Conservation (phyloP, 2,888 invertebrate genomes). For the Callimorpha dominula region DNA sequence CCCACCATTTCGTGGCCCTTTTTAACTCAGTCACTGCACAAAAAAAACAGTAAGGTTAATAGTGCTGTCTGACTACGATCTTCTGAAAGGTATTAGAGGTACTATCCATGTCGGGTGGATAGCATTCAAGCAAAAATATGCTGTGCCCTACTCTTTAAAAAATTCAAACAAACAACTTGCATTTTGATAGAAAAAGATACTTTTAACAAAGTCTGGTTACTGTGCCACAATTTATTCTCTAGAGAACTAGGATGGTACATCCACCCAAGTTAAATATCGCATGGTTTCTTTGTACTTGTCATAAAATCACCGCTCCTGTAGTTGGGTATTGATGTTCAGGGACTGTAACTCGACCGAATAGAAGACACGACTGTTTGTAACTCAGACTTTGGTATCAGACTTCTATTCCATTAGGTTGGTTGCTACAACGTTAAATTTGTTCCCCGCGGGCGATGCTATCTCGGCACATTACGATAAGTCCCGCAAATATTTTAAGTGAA, state of each 20-base stretch:
- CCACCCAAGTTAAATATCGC: background rate
- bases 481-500: slow-evolving; percentile 28
- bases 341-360: slow-evolving; percentile 2
- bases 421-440: slow-evolving; percentile 18
- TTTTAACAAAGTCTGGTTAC: background rate
- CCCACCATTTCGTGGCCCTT: too few relatives aligned
- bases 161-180: background rate
- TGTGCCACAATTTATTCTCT: background rate
- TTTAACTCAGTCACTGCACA: too few relatives aligned
- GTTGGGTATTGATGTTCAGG: background rate
- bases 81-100: too few relatives aligned
- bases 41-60: too few relatives aligned
- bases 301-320: background rate
- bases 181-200: background rate
- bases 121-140: background rate
- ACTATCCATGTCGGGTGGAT: too few relatives aligned
- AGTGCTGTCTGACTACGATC: too few relatives aligned
- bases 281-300: background rate
- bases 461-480: slow-evolving; percentile 24
- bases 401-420: slow-evolving; percentile 6
- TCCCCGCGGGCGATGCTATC: slow-evolving; percentile 28
- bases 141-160: background rate
- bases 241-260: background rate
- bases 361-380: background rate
- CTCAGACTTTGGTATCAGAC: background rate